phyloP scores from a whole-genome alignment of 2,113 vertebrate genomes.

The Circaetus gallicus region DNA sequence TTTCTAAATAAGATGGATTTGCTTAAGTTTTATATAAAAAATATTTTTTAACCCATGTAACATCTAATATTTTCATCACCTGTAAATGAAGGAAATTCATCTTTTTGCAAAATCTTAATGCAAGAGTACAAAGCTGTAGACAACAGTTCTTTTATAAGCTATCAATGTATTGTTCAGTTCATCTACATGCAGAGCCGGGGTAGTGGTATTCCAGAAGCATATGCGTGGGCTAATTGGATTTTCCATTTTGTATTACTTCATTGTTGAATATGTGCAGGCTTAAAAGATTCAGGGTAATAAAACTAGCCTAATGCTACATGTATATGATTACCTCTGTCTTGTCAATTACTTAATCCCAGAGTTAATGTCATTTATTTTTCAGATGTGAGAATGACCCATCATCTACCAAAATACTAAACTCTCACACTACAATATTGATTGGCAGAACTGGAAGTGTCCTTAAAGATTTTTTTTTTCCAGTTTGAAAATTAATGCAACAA shows the following conservation, averaged over 20 bases:
- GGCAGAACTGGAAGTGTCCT: not conserved
- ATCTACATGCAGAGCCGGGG: not conserved
- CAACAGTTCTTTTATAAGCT: not conserved
- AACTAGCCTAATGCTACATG: conserved; percentile 12
- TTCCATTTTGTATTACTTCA: conserved; percentile 47
- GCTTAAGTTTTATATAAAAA: not conserved
- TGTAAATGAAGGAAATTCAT: not conserved
- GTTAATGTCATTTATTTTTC: conserved; percentile 25
- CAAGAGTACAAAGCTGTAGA: not conserved
- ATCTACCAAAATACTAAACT: conserved; percentile 17
- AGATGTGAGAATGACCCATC: not conserved
- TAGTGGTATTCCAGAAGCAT: conserved; percentile 20
- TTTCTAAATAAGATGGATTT: not conserved
- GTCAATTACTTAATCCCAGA: conserved; percentile 26
- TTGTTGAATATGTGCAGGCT: conserved; percentile 38
- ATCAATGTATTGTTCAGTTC: not conserved
- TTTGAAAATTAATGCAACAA: not conserved
- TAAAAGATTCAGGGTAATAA: conserved; percentile 51
- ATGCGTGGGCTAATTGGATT: conserved; percentile 59
- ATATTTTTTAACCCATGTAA: not conserved
- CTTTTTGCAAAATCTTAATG: conserved; percentile 3
- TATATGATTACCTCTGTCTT: conserved; percentile 23
- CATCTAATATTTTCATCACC: not conserved
- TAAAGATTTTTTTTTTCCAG: not conserved
- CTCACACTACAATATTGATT: not conserved